These are phyloP conservation scores for Chrysaora quinquecirrha DNA, from an alignment of 30 jellyfish, hydroid and myxozoan genomes.

Conservation along the genomic window DNA sequence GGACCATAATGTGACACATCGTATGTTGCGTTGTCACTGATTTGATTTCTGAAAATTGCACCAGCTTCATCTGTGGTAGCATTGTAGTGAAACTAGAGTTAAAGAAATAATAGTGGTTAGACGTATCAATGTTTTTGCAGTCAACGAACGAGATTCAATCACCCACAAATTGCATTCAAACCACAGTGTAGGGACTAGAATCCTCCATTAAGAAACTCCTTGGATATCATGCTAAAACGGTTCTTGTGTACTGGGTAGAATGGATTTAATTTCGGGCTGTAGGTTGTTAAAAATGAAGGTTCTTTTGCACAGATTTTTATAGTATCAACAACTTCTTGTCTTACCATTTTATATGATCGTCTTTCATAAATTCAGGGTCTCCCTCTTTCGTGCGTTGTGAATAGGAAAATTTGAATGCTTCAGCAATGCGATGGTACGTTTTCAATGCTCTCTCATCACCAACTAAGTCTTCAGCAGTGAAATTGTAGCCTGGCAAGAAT, in stretches of 20 bases:
- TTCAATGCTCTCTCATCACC: slow-evolving; percentile 50
- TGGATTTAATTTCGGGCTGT: too few relatives aligned
- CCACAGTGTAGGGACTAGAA: too few relatives aligned
- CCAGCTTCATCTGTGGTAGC: slow-evolving; percentile 72
- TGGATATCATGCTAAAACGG: too few relatives aligned
- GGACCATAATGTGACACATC: slow-evolving; percentile 74
- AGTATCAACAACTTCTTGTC: too few relatives aligned
- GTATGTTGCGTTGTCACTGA: slow-evolving; percentile 74
- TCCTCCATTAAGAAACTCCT: too few relatives aligned
- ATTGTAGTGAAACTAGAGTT: slow-evolving; percentile 47
- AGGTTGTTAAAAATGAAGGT: too few relatives aligned
- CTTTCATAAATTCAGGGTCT: slow-evolving; percentile 79
- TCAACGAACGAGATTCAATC: too few relatives aligned
- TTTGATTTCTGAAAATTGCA: slow-evolving; percentile 48
- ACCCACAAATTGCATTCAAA: too few relatives aligned
- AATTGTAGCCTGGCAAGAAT: slow-evolving; percentile 46
- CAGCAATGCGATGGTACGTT: slow-evolving; percentile 92
- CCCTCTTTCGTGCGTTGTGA: slow-evolving; percentile 84
- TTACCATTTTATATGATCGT: slow-evolving; percentile 37
- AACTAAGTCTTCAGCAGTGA: slow-evolving; percentile 76
- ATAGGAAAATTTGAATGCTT: slow-evolving; percentile 84
- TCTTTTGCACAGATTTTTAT: too few relatives aligned
- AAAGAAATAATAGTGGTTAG: background rate
- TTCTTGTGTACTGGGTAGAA: too few relatives aligned
- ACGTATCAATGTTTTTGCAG: too few relatives aligned